These are phyloP conservation scores for Tethea ocularis DNA, from an alignment of 2,888 invertebrate genomes.

Conservation along the genomic window DNA sequence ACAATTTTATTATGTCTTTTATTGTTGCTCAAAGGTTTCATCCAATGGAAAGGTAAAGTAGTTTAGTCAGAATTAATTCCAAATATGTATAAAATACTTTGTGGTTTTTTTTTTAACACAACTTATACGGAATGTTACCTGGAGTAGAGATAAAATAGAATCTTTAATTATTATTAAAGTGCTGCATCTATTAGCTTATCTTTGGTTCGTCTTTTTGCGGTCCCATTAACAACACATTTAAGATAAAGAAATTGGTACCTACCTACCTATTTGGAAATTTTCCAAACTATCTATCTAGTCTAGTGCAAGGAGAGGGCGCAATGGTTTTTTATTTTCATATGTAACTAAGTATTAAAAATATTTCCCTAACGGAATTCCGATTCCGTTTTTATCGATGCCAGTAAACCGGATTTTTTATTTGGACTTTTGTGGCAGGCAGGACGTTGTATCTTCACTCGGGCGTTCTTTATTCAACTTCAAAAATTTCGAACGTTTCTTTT, in stretches of 20 bases:
- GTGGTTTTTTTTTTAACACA: neutral
- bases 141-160: slow-evolving; percentile 17
- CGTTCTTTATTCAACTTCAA: slow-evolving; percentile 38
- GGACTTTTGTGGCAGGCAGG: slow-evolving; percentile 22
- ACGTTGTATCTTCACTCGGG: slow-evolving; percentile 24
- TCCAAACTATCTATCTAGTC: slow-evolving; percentile 38
- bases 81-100: too few relatives aligned
- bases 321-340: too few relatives aligned
- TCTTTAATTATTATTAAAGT: slow-evolving; percentile 61
- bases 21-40: neutral
- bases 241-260: slow-evolving; percentile 60
- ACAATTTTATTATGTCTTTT: slow-evolving; percentile 18
- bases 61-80: slow-evolving; percentile 6
- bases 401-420: slow-evolving; percentile 30
- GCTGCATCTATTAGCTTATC: slow-evolving; percentile 71
- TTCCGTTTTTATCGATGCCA: slow-evolving; percentile 39
- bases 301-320: too few relatives aligned
- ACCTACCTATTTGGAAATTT: slow-evolving; percentile 63
- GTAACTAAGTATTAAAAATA: too few relatives aligned
- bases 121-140: slow-evolving; percentile 21
- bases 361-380: slow-evolving; percentile 12
- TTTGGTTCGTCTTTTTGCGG: slow-evolving; percentile 45
- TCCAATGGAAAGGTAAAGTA: slow-evolving; percentile 1
- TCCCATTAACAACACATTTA: slow-evolving; percentile 59
- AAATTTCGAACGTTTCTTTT: slow-evolving; percentile 32